A percentile compares a stretch with the other conserved stretches of the same genome.
Conservation (phyloP, 35 echinoderm and acorn worm species). For the Apostichopus parvimensis region DNA sequence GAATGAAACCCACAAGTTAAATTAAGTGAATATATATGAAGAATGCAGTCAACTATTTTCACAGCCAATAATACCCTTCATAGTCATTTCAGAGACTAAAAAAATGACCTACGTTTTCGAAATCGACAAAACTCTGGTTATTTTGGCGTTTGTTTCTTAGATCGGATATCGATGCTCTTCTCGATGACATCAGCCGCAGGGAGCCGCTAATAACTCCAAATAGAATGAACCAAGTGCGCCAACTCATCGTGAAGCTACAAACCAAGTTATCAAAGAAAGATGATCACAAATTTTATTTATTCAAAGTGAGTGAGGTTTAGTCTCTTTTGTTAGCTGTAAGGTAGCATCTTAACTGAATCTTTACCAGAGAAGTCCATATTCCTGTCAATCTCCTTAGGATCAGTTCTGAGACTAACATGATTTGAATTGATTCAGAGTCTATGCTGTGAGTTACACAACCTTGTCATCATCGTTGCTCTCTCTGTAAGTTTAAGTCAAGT, state of each 20-base stretch:
- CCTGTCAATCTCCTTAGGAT: neutral
- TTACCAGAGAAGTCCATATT: neutral
- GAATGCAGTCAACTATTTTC: too few relatives aligned
- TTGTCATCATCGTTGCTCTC: too few relatives aligned
- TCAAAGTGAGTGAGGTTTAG: slow-evolving; percentile 72
- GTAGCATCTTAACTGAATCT: neutral
- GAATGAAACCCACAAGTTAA: too few relatives aligned
- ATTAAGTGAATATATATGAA: too few relatives aligned
- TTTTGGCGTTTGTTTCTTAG: slow-evolving; percentile 22
- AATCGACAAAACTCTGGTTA: too few relatives aligned
- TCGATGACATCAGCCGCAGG: slow-evolving; percentile 87
- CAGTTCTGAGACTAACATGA: too few relatives aligned
- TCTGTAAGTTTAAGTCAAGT: neutral
- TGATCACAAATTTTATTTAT: slow-evolving; percentile 94
- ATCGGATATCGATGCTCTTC: slow-evolving; percentile 78
- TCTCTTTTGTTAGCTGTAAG: too few relatives aligned
- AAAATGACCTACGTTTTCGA: too few relatives aligned
- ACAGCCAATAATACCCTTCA: too few relatives aligned
- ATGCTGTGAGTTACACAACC: neutral
- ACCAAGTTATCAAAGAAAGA: slow-evolving; percentile 77
- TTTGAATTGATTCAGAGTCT: neutral
- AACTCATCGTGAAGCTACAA: slow-evolving; percentile 92
- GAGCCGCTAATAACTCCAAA: slow-evolving; percentile 84
- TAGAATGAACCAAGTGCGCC: slow-evolving; percentile 88
- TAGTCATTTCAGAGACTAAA: too few relatives aligned